These are phyloP conservation scores for Antitype chi DNA, from an alignment of 2,888 invertebrate genomes.

Conservation along the genomic window DNA sequence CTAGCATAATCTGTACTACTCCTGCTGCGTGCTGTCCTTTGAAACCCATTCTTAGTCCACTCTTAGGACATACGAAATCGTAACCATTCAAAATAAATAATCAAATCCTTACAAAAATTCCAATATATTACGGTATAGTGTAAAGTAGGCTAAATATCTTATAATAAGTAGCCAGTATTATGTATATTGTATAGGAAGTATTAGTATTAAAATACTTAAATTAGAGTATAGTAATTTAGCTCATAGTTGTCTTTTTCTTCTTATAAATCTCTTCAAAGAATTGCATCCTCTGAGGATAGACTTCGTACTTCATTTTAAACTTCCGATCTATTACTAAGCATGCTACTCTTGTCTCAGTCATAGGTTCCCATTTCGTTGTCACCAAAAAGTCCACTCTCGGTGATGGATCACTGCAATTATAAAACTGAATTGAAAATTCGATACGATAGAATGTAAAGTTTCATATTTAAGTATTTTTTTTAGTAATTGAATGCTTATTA, in stretches of 20 bases:
- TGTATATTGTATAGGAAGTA: not conserved
- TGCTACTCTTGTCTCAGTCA: conserved; percentile 69
- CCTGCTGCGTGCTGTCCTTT: not conserved
- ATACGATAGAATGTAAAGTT: not conserved
- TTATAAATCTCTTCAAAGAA: conserved; percentile 80
- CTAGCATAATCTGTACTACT: not conserved
- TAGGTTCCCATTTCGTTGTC: conserved; percentile 81
- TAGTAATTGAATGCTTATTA: not conserved
- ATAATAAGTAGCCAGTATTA: not conserved
- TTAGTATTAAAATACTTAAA: not conserved
- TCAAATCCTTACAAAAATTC: not conserved
- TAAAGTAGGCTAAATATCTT: not conserved
- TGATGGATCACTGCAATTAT: conserved; percentile 82
- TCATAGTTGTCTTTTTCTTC: conserved; percentile 57
- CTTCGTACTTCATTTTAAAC: conserved; percentile 78
- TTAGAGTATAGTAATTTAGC: conserved; percentile 16
- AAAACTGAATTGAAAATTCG: not conserved
- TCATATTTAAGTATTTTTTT: not conserved
- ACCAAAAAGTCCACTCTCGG: conserved; percentile 74
- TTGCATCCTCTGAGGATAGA: conserved; percentile 78
- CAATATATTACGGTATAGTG: conserved; percentile 11
- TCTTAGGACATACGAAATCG: not conserved
- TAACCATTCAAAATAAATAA: conserved; percentile 17
- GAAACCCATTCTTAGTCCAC: not conserved
- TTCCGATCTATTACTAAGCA: conserved; percentile 81